phyloP scores from a whole-genome alignment of 64 coral and sea anemone species.

The Hydrozoanthus tunicans region DNA sequence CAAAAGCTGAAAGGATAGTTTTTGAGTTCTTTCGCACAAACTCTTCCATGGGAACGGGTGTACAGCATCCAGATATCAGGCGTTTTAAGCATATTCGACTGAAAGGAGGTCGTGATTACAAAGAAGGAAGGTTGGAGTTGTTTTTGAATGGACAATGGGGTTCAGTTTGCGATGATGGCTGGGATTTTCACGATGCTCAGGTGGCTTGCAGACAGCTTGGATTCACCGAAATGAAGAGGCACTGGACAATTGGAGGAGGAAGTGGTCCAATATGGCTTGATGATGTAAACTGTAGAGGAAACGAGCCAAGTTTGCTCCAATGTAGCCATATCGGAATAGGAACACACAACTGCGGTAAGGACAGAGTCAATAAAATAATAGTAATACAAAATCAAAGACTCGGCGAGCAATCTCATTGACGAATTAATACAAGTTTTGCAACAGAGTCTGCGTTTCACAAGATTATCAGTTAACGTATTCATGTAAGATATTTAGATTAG shows the following conservation, averaged over 20 bases:
- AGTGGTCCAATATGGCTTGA: conserved; percentile 18
- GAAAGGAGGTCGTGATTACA: conserved; percentile 41
- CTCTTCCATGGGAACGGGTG: conserved; percentile 18
- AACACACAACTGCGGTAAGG: conserved; percentile 59
- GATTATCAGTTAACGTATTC: too few relatives aligned
- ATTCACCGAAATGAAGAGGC: conserved; percentile 57
- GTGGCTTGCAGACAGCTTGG: conserved; percentile 78
- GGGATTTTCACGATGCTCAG: conserved; percentile 54
- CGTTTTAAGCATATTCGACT: conserved; percentile 71
- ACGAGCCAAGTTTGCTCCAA: conserved; percentile 40
- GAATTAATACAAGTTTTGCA: background rate
- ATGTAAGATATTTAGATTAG: too few relatives aligned
- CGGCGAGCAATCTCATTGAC: too few relatives aligned
- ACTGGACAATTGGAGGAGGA: conserved; percentile 46
- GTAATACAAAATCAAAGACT: background rate
- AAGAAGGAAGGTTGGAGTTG: conserved; percentile 61
- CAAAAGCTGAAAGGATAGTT: conserved; percentile 14
- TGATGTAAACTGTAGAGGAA: conserved; percentile 58
- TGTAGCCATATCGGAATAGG: conserved; percentile 58
- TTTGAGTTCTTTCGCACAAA: conserved; percentile 55
- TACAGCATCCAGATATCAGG: background rate
- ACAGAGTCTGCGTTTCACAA: too few relatives aligned
- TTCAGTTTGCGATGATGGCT: conserved; percentile 60
- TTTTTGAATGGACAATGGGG: conserved; percentile 57
- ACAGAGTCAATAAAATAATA: background rate